These are phyloP conservation scores for Nipponacmea schrenckii DNA, from an alignment of 2,888 invertebrate species.

Conservation along the genomic window DNA sequence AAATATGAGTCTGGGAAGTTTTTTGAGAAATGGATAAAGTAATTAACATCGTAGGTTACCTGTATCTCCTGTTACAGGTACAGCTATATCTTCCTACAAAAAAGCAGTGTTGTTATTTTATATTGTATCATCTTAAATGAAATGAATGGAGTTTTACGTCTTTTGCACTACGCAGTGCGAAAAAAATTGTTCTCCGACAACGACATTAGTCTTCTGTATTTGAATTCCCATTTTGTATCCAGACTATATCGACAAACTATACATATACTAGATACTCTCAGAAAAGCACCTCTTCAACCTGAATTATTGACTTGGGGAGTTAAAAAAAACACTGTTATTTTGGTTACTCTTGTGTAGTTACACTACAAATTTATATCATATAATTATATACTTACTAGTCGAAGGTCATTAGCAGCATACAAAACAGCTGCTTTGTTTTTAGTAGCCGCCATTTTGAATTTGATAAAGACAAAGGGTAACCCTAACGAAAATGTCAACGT, in stretches of 20 bases:
- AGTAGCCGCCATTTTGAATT: conserved; percentile 4
- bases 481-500: neutral
- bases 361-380: no score
- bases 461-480: neutral
- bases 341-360: no score
- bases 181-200: no score
- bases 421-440: conserved; percentile 40
- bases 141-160: neutral
- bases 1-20: neutral
- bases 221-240: no score
- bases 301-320: neutral
- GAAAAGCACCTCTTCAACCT: no score
- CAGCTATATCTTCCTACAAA: neutral
- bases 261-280: no score
- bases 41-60: neutral
- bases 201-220: no score
- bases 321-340: neutral
- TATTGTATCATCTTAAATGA: neutral
- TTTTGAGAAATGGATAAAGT: neutral
- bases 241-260: no score
- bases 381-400: conserved; percentile 26
- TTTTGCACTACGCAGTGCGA: no score
- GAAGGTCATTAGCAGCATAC: conserved; percentile 39
- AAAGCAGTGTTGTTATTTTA: neutral
- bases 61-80: neutral